Conservation (phyloP, 2,888 invertebrate genomes). For the Tuta absoluta region DNA sequence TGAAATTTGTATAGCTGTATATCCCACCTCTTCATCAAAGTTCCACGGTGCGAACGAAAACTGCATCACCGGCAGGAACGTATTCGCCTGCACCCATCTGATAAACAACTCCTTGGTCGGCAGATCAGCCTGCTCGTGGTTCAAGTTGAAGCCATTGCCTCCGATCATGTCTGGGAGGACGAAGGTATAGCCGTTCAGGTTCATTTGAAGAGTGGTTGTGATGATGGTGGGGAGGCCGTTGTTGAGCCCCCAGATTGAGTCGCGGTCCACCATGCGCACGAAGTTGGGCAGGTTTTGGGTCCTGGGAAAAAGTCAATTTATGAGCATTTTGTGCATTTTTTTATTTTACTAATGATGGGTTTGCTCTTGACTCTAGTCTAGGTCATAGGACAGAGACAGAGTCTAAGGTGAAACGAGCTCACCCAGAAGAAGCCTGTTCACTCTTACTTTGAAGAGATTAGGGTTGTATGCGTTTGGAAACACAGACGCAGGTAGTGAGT, state of each 20-base stretch:
- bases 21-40: constrained; percentile 84
- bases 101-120: constrained; percentile 85
- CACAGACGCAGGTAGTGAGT: too few species aligned
- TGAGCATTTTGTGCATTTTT: too few species aligned
- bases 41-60: constrained; percentile 92
- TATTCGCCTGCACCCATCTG: constrained; percentile 89
- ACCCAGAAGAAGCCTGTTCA: too few species aligned
- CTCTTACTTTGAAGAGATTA: too few species aligned
- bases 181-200: constrained; percentile 84
- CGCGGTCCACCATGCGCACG: constrained; percentile 89
- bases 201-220: constrained; percentile 85
- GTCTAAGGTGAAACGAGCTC: too few species aligned
- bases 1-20: too few species aligned
- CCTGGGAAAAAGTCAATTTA: constrained; percentile 45
- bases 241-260: constrained; percentile 84
- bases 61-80: constrained; percentile 90
- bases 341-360: too few species aligned
- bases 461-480: too few species aligned
- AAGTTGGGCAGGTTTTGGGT: constrained; percentile 87
- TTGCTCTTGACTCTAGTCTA: too few species aligned
- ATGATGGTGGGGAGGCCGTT: constrained; percentile 88
- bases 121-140: constrained; percentile 65
- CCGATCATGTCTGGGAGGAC: constrained; percentile 91
- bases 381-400: too few species aligned
- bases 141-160: constrained; percentile 82